Percentiles rank a stretch among this genome's conserved stretches.
These are phyloP conservation scores for Matsumurasca onukii DNA, from an alignment of 1,140 invertebrate species.

Conservation along the genomic window DNA sequence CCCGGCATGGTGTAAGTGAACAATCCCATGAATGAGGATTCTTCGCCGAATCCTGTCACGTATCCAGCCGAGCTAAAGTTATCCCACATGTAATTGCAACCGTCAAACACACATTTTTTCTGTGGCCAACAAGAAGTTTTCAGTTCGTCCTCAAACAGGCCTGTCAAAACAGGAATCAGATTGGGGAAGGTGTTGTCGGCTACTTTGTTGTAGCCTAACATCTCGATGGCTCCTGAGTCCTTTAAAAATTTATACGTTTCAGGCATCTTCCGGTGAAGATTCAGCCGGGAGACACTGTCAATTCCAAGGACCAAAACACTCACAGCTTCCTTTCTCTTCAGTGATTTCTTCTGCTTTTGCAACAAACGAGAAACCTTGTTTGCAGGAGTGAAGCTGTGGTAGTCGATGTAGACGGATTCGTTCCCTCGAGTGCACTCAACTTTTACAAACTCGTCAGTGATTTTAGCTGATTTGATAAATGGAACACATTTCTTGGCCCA, in stretches of 20 bases:
- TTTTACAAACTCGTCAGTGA: conserved; percentile 40
- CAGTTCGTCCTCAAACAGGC: conserved; percentile 50
- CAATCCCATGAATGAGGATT: conserved; percentile 55
- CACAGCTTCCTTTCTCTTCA: conserved; percentile 22
- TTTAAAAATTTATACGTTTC: conserved; percentile 51
- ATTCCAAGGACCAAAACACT: conserved; percentile 72
- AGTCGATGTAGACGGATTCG: conserved; percentile 41
- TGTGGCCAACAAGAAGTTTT: conserved; percentile 42
- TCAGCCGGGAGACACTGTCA: conserved; percentile 59
- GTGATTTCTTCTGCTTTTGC: background rate
- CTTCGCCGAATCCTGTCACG: conserved; percentile 57
- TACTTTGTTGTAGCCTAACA: conserved; percentile 51
- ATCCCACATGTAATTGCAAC: conserved; percentile 59
- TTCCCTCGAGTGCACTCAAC: conserved; percentile 34
- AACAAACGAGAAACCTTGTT: background rate
- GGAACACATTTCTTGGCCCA: conserved; percentile 34
- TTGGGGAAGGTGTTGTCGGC: conserved; percentile 53
- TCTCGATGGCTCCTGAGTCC: conserved; percentile 45
- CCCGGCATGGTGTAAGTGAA: conserved; percentile 60
- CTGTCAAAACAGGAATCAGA: conserved; percentile 48
- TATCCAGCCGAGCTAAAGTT: conserved; percentile 54
- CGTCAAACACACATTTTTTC: conserved; percentile 55
- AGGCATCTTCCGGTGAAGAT: conserved; percentile 58
- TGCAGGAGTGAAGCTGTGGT: conserved; percentile 44
- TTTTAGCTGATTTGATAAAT: conserved; percentile 30